Evolutionary conservation across 2,888 invertebrate species (phyloP).

Genomic region (Coelogynopora nodosa): DNA sequence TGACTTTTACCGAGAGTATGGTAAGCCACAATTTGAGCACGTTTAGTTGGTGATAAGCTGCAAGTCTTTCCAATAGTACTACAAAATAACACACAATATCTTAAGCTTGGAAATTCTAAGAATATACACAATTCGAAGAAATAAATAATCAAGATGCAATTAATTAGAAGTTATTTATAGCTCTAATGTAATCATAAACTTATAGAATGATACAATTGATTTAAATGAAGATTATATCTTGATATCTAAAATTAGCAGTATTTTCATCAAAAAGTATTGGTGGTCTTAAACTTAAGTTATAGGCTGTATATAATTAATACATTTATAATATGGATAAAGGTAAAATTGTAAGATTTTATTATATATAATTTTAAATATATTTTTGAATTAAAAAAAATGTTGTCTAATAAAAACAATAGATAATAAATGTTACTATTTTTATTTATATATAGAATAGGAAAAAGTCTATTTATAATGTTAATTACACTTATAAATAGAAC

Average conservation of each 20-base stretch:
- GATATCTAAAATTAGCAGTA: not conserved
- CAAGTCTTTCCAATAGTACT: not conserved
- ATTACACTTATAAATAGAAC: too few species aligned
- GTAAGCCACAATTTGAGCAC: not conserved
- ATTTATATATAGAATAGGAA: too few species aligned
- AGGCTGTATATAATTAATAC: too few species aligned
- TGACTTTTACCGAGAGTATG: not conserved
- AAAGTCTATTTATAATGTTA: too few species aligned
- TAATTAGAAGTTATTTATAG: not conserved
- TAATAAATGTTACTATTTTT: too few species aligned
- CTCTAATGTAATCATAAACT: not conserved
- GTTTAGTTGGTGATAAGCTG: not conserved
- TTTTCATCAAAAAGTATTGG: not conserved
- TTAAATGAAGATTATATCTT: not conserved
- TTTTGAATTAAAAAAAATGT: too few species aligned
- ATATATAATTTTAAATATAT: too few species aligned
- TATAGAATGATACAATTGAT: not conserved
- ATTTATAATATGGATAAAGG: too few species aligned
- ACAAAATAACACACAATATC: too few species aligned
- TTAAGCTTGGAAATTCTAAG: not conserved
- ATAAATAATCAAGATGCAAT: not conserved
- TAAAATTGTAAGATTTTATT: too few species aligned
- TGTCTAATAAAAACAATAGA: too few species aligned
- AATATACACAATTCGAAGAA: not conserved
- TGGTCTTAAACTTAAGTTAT: not conserved